phyloP scores from a whole-genome alignment of 2,888 invertebrate species.

The Cataglyphis albicans region DNA sequence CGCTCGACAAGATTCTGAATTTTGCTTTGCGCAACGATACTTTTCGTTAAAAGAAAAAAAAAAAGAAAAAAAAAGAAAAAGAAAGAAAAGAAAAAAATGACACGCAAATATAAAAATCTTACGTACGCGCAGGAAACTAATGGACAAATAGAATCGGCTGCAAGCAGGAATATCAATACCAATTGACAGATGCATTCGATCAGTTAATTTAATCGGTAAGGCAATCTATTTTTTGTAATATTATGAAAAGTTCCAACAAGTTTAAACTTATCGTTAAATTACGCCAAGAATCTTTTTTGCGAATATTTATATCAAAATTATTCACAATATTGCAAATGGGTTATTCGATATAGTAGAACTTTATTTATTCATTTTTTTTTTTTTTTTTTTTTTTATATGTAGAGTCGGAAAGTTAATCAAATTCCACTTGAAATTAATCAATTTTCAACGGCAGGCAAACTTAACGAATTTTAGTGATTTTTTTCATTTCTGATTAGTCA shows the following conservation, averaged over 20 bases:
- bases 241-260: not conserved
- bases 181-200: not conserved
- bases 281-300: not conserved
- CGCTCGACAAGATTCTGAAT: not conserved
- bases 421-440: not conserved
- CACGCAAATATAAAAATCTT: not conserved
- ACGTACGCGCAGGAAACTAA: not conserved
- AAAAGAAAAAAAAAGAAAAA: not conserved
- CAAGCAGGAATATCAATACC: not conserved
- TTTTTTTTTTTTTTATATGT: not conserved
- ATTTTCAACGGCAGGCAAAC: not conserved
- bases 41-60: not conserved
- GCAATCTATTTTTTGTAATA: not conserved
- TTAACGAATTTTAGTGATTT: not conserved
- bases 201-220: slow-evolving; percentile 12
- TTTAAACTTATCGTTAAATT: not conserved
- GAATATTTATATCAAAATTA: not conserved
- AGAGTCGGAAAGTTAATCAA: not conserved
- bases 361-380: not conserved
- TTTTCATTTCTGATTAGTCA: not conserved
- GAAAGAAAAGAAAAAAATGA: not conserved
- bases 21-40: not conserved
- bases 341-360: not conserved
- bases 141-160: not conserved
- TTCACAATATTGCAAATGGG: not conserved